These are phyloP conservation scores for Rhingia rostrata DNA, from an alignment of 2,888 invertebrate species.

Conservation along the genomic window DNA sequence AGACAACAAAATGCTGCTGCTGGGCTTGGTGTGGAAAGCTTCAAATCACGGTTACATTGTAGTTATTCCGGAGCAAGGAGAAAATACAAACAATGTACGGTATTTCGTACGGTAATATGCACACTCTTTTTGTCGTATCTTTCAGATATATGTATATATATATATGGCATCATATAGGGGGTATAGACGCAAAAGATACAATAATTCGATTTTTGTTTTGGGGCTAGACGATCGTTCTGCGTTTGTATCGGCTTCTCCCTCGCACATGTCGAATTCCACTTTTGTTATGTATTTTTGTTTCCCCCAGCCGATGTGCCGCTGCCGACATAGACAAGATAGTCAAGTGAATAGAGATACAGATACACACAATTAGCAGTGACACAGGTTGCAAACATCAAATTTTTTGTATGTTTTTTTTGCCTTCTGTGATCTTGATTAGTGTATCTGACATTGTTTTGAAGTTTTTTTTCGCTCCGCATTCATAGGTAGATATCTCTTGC, in stretches of 20 bases:
- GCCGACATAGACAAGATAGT: conserved; percentile 33
- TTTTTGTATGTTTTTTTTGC: conserved; percentile 27
- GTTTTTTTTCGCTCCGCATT: background rate
- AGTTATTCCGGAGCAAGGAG: conserved; percentile 23
- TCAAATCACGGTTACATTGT: background rate
- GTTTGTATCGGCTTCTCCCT: conserved; percentile 20
- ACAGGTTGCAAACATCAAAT: conserved; percentile 68
- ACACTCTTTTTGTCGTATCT: conserved; percentile 22
- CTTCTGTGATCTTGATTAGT: conserved; percentile 67
- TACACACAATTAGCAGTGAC: conserved; percentile 57
- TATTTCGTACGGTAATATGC: conserved; percentile 52
- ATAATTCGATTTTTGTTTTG: conserved; percentile 46
- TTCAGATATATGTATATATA: background rate
- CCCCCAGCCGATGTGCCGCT: conserved; percentile 33
- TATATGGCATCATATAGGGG: no score
- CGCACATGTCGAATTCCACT: background rate
- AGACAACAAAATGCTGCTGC: conserved; percentile 26
- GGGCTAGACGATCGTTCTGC: conserved; percentile 27
- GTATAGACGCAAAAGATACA: conserved; percentile 10
- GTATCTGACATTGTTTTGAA: conserved; percentile 63
- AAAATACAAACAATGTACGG: conserved; percentile 54
- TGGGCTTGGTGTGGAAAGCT: conserved; percentile 31
- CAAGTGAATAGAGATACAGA: conserved; percentile 39
- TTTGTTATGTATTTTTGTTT: conserved; percentile 1
- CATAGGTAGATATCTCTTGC: conserved; percentile 25